These are phyloP conservation scores for Rutilus rutilus DNA, from an alignment of 2,113 vertebrate species.

Conservation along the genomic window DNA sequence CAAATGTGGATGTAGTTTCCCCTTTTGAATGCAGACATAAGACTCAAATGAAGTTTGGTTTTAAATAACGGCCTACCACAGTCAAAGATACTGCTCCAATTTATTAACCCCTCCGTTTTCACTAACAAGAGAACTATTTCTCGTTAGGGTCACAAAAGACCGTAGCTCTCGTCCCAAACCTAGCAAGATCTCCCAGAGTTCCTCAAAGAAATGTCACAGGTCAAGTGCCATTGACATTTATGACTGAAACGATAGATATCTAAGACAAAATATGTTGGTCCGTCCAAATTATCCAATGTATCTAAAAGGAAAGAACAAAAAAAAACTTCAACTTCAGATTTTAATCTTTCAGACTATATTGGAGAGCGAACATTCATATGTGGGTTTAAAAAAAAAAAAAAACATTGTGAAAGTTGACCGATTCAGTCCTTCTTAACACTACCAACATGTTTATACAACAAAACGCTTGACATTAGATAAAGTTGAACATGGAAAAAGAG, in stretches of 20 bases:
- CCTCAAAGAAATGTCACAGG: not conserved
- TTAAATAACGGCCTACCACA: not conserved
- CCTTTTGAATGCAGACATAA: not conserved
- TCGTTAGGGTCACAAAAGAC: not conserved
- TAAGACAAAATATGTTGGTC: constrained; percentile 34
- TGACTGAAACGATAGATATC: not conserved
- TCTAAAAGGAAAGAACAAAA: not conserved
- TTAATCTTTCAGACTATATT: not conserved
- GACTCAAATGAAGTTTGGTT: not conserved
- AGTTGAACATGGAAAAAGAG: not conserved
- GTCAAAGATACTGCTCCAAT: not conserved
- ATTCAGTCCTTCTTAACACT: not conserved
- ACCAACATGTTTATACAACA: not conserved
- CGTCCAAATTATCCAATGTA: not conserved
- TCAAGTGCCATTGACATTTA: not conserved
- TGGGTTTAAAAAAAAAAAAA: not conserved
- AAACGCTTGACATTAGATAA: not conserved
- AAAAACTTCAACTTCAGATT: not conserved
- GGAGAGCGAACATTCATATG: not conserved
- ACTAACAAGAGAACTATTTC: not conserved
- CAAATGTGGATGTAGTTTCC: constrained; percentile 56
- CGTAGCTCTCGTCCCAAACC: not conserved
- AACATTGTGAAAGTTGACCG: not conserved
- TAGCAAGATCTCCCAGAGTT: constrained; percentile 4
- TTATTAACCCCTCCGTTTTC: not conserved